Percentiles rank a stretch among this genome's conserved stretches.
Conservation (phyloP, 2,888 invertebrate species). For the Vanessa cardui region DNA sequence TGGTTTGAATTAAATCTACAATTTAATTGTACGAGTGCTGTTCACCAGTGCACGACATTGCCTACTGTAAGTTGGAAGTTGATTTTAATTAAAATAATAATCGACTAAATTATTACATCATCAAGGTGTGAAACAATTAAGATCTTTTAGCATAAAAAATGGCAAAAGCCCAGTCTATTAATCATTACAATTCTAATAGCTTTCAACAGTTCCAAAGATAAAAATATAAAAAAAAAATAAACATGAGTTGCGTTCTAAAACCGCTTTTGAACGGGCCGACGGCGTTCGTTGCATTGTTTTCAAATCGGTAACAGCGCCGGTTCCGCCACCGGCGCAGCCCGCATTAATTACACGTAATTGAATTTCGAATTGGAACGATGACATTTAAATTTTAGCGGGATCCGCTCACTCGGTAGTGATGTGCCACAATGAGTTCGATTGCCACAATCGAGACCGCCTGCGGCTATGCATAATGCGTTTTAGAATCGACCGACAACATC, state of each 20-base stretch:
- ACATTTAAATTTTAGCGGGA: constrained; percentile 84
- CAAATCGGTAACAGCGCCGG: constrained; percentile 71
- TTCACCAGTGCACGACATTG: too few relatives aligned
- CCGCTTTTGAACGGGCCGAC: constrained; percentile 66
- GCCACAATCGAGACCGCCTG: constrained; percentile 75
- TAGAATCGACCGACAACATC: constrained; percentile 72
- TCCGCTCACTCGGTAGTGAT: constrained; percentile 67
- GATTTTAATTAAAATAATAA: neutral
- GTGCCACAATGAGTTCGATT: constrained; percentile 75
- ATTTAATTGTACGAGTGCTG: too few relatives aligned
- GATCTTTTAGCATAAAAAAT: constrained; percentile 41
- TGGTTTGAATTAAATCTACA: too few relatives aligned
- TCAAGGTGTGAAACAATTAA: constrained; percentile 41
- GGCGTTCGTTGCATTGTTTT: constrained; percentile 69
- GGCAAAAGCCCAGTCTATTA: constrained; percentile 39
- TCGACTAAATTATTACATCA: constrained; percentile 5
- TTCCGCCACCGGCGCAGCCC: constrained; percentile 74
- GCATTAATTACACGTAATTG: constrained; percentile 85
- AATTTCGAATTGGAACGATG: constrained; percentile 86
- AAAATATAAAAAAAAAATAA: constrained; percentile 53
- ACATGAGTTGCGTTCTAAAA: constrained; percentile 64
- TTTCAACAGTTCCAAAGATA: constrained; percentile 50
- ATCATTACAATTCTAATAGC: constrained; percentile 50
- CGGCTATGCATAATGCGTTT: constrained; percentile 72
- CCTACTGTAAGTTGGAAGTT: too few relatives aligned